Base-by-base conservation (phyloP, 2,888 invertebrate species). In the Mythimna lalbum region DNA sequence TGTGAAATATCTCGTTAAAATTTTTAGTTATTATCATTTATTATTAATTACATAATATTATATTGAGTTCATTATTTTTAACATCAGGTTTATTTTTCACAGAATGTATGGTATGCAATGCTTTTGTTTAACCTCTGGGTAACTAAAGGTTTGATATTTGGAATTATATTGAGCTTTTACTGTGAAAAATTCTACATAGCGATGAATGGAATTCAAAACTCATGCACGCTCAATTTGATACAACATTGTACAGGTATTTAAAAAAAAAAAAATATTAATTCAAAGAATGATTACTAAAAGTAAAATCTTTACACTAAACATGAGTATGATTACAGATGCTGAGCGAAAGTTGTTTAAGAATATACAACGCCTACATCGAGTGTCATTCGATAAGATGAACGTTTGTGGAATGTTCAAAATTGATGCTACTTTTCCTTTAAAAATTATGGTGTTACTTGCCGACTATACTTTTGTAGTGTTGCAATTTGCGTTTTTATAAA, bases 271-370 rank as follows among this genome's bases (percentile, higher is more conserved):
- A 52, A 31, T 31, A 31, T 19, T 31, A 19, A 1, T 55, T 9
- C 27, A 2, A 52, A 27, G 23, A 53, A 5, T 49, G 19, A 1
- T 3, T 49, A 49, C 2, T 49, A n/a, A n/a, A 2, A n/a, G 9
- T 17, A 17, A 43, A 19, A 43, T 43, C 43, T 17, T 17, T 17
- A 43, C 19, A 43, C 6, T 43, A 43, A 43, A 19, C 6, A 17
- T 43, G 19, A 43, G 6, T 43, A 6, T 43, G 17, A 43, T 53
- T 53, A 17, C 66, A 73, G 75, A 59, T 49, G 66, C 57, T 4
- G 64, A 73, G 7, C 73, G 47, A 21, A 72, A 52, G 4, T 14
- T 72, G 3, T 73, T 50, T 43, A 72, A 72, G 27, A 72, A 73
- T 33, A 52, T 72, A 7, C 47, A 27, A 6, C 74, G 72, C 4